Conservation (phyloP, 2,888 invertebrate genomes). For the Rotaria macrura region DNA sequence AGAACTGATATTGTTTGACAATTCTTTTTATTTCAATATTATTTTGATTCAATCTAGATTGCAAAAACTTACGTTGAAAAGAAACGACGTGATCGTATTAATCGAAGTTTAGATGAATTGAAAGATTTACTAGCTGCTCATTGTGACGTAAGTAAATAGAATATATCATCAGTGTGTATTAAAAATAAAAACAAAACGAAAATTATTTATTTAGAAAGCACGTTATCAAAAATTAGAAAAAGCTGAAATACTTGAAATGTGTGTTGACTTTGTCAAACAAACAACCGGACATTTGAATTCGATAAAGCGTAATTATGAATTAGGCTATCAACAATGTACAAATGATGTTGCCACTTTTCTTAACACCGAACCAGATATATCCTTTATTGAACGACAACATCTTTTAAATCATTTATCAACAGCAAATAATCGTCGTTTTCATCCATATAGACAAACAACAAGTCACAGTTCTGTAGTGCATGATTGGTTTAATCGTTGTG, state of each 20-base stretch:
- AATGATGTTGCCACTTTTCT: neutral
- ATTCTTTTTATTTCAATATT: too few species aligned
- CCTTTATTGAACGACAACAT: neutral
- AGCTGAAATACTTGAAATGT: conserved; percentile 33
- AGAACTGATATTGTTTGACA: too few species aligned
- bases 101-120: conserved; percentile 32
- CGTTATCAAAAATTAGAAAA: conserved; percentile 34
- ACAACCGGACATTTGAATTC: neutral
- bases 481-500: neutral
- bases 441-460: neutral
- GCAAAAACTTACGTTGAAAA: conserved; percentile 34
- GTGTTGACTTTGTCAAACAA: conserved; percentile 26
- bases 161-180: too few species aligned
- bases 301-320: neutral
- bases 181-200: too few species aligned
- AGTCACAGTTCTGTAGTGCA: neutral
- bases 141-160: too few species aligned
- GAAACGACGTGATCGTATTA: conserved; percentile 34
- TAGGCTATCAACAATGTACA: neutral
- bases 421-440: neutral
- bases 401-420: neutral
- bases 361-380: neutral
- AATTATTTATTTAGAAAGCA: neutral
- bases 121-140: conserved; percentile 20
- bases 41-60: neutral